Conservation (phyloP, 1,140 invertebrate genomes). For the Ptiloglossa arizonensis region DNA sequence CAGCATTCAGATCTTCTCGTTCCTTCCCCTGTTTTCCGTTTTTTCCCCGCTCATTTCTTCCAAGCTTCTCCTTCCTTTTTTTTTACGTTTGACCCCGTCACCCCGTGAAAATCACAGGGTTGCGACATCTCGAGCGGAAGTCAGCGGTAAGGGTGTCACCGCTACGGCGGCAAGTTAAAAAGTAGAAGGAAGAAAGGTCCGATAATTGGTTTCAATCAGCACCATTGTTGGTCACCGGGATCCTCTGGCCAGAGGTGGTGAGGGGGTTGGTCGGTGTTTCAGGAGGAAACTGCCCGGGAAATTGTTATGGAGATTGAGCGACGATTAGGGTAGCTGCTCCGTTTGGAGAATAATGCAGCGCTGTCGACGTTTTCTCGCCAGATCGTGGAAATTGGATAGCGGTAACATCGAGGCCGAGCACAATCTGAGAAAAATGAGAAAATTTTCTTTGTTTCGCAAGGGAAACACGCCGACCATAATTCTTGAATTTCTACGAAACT, state of each 20-base stretch:
- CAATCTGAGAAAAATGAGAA: too few relatives aligned
- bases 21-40: slow-evolving; percentile 32
- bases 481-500: too few relatives aligned
- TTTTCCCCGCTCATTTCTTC: slow-evolving; percentile 4
- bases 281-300: slow-evolving; percentile 18
- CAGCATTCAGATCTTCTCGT: slow-evolving; percentile 52
- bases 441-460: too few relatives aligned
- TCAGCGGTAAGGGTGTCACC: slow-evolving; percentile 73
- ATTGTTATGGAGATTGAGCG: slow-evolving; percentile 21
- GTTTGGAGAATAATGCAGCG: not conserved
- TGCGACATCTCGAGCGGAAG: slow-evolving; percentile 75
- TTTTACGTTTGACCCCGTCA: slow-evolving; percentile 78
- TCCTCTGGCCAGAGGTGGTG: not conserved
- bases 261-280: slow-evolving; percentile 7
- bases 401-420: not conserved
- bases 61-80: slow-evolving; percentile 50
- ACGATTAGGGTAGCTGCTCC: not conserved
- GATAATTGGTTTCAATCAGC: slow-evolving; percentile 80
- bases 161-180: slow-evolving; percentile 69
- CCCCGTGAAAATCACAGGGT: slow-evolving; percentile 78
- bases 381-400: not conserved
- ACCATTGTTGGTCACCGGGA: slow-evolving; percentile 75
- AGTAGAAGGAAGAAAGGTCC: slow-evolving; percentile 68
- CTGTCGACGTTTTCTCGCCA: not conserved
- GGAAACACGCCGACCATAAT: too few relatives aligned